These are phyloP conservation scores for Gouania willdenowi DNA, from an alignment of 2,797 vertebrate genomes.

Conservation along the genomic window DNA sequence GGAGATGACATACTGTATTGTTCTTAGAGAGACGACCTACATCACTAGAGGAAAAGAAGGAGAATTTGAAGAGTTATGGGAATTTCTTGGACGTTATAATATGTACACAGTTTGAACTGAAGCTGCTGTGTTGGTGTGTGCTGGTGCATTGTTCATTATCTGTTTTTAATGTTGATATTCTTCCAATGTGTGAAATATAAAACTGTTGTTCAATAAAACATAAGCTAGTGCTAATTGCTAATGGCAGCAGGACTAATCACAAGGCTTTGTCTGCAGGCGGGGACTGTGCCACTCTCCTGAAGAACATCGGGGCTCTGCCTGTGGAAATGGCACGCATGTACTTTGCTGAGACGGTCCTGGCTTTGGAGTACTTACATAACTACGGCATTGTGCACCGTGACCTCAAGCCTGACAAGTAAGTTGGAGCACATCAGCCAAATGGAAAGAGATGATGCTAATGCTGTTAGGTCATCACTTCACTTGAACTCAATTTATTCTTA, in stretches of 20 bases:
- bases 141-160: too few species aligned
- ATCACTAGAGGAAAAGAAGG: too few species aligned
- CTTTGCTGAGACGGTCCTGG: conserved; percentile 88
- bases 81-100: too few species aligned
- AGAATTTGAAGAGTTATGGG: too few species aligned
- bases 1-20: too few species aligned
- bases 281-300: conserved; percentile 89
- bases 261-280: conserved; percentile 69
- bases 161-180: too few species aligned
- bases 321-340: conserved; percentile 91
- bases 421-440: neutral
- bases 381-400: conserved; percentile 90
- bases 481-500: conserved; percentile 34
- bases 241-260: conserved; percentile 4
- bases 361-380: conserved; percentile 88
- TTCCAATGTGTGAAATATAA: too few species aligned
- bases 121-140: too few species aligned
- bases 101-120: too few species aligned
- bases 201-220: too few species aligned
- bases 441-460: too few species aligned
- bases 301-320: conserved; percentile 87
- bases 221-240: neutral
- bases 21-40: too few species aligned
- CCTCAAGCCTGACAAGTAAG: conserved; percentile 92
- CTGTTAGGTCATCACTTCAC: neutral